Evolutionary conservation across 1,140 invertebrate species (phyloP).

Genomic region (Diprion similis): DNA sequence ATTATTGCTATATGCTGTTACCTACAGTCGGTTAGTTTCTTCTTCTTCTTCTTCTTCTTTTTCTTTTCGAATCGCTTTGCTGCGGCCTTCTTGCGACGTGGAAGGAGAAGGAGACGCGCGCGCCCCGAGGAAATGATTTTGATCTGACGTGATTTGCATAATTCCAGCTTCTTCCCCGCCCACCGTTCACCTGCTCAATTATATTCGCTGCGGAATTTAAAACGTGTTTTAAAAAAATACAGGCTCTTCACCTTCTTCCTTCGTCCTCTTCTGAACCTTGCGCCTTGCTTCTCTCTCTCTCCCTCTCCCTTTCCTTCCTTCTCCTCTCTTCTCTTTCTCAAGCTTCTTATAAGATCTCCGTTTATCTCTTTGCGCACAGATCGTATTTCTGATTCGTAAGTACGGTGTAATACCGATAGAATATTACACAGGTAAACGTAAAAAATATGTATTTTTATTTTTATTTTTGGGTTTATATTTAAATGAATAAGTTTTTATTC

Average conservation of each 20-base stretch:
- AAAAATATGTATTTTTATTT: no score
- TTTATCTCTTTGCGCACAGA: no score
- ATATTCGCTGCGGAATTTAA: not conserved
- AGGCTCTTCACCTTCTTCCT: slow-evolving; percentile 22
- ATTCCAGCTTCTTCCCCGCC: not conserved
- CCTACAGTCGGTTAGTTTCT: not conserved
- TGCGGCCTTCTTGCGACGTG: slow-evolving; percentile 22
- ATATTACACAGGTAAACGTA: no score
- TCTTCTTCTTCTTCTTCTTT: slow-evolving; percentile 12
- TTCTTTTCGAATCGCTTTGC: slow-evolving; percentile 19
- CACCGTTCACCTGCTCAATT: not conserved
- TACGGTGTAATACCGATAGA: no score
- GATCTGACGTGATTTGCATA: slow-evolving; percentile 5
- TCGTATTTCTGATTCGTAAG: no score
- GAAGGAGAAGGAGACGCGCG: not conserved
- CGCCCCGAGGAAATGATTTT: slow-evolving; percentile 3
- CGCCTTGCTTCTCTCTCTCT: slow-evolving; percentile 13
- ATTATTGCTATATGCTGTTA: no score
- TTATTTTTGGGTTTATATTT: no score
- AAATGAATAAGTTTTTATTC: no score
- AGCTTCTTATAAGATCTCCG: not conserved
- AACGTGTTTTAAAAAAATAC: not conserved
- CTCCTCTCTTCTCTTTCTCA: slow-evolving; percentile 13
- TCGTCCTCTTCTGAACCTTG: not conserved
- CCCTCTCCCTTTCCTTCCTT: no score